Evolutionary conservation across 2,888 invertebrate genomes (phyloP).

Genomic region (Drosophila anomalata): DNA sequence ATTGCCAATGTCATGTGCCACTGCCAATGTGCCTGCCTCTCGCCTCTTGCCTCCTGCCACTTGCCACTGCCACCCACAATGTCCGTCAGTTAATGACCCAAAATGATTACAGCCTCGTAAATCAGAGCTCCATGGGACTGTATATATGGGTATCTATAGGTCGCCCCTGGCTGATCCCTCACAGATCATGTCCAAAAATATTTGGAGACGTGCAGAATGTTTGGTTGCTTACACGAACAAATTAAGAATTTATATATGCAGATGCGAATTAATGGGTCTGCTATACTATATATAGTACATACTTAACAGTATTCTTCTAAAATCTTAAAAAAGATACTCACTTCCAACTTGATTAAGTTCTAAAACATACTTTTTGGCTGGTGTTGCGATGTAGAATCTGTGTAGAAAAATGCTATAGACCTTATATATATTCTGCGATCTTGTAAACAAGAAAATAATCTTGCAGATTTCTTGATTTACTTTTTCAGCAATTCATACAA

Average conservation of each 20-base stretch:
- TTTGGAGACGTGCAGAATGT: background rate
- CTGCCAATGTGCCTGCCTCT: conserved; percentile 11
- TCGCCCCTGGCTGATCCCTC: background rate
- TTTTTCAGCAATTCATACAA: too few species aligned
- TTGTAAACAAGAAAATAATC: background rate
- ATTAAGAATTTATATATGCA: background rate
- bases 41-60: background rate
- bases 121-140: background rate
- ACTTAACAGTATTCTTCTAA: background rate
- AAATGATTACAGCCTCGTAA: conserved; percentile 23
- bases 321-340: background rate
- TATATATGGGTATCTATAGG: too few species aligned
- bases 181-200: conserved; percentile 1
- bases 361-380: conserved; percentile 1
- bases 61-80: conserved; percentile 22
- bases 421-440: background rate
- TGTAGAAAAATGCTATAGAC: background rate
- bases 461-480: background rate
- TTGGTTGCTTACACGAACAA: background rate
- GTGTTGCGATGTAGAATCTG: background rate
- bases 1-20: conserved; percentile 41
- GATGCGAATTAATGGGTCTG: background rate
- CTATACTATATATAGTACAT: background rate
- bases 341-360: background rate
- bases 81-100: conserved; percentile 19